Evolutionary conservation across 2,797 vertebrate genomes (phyloP).

Genomic region (Otus scops): DNA sequence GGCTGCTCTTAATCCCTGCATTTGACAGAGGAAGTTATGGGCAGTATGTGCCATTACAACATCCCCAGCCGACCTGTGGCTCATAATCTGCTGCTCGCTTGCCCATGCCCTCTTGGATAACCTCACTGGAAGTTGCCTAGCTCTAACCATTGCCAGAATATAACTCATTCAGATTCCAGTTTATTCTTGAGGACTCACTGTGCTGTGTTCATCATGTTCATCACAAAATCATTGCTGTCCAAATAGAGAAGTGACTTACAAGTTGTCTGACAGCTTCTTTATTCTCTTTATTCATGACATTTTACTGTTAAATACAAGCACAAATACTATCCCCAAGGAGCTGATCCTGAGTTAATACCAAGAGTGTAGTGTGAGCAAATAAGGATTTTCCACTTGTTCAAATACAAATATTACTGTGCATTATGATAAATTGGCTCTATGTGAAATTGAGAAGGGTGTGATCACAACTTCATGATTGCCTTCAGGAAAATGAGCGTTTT

Average conservation of each 20-base stretch:
- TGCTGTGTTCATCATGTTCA: background rate
- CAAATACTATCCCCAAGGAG: background rate
- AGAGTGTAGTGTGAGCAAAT: background rate
- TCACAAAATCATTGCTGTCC: background rate
- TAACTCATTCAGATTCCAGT: background rate
- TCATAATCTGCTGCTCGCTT: background rate
- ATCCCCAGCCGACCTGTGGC: background rate
- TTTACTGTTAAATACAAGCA: background rate
- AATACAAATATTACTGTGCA: background rate
- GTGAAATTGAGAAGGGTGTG: background rate
- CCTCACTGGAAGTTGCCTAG: background rate
- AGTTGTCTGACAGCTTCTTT: background rate
- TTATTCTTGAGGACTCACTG: background rate
- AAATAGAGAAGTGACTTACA: background rate
- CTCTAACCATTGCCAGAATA: background rate
- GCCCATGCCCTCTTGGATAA: background rate
- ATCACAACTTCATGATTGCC: background rate
- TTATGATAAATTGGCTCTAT: background rate
- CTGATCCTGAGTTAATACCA: background rate
- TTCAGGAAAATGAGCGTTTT: conserved; percentile 11
- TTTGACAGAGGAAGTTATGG: background rate
- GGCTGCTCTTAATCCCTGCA: background rate
- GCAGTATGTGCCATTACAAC: background rate
- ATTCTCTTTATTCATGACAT: background rate
- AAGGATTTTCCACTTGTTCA: conserved; percentile 21